phyloP scores from a whole-genome alignment of 2,797 vertebrate genomes.

The Pantherophis alleghaniensis region DNA sequence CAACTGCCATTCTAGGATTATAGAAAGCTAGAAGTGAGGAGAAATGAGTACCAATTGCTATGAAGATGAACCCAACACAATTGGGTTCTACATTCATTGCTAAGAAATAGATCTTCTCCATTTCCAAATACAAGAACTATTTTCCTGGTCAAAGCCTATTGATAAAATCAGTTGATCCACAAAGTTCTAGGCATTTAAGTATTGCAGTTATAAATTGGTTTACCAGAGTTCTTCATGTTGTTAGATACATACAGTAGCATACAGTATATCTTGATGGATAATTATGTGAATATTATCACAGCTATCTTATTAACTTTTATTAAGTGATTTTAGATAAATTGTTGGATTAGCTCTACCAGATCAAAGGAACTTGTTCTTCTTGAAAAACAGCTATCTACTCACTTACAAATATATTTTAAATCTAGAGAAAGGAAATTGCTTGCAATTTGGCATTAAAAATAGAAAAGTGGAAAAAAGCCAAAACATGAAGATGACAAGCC shows the following conservation, averaged over 20 bases:
- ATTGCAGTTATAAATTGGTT: background rate
- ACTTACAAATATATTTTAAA: background rate
- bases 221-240: background rate
- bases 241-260: background rate
- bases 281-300: background rate
- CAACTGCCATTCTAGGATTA: background rate
- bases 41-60: background rate
- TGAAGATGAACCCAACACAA: background rate
- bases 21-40: background rate
- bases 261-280: background rate
- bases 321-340: background rate
- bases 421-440: background rate
- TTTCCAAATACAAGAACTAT: background rate
- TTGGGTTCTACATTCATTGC: background rate
- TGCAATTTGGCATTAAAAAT: background rate
- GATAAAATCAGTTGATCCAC: background rate
- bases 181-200: background rate
- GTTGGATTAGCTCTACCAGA: background rate
- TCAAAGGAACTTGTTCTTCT: background rate
- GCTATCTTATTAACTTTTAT: background rate
- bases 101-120: background rate
- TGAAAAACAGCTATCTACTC: background rate
- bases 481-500: background rate
- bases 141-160: background rate
- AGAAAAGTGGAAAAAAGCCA: background rate